Conservation (phyloP, 2,113 vertebrate species). For the Centrocercus urophasianus region DNA sequence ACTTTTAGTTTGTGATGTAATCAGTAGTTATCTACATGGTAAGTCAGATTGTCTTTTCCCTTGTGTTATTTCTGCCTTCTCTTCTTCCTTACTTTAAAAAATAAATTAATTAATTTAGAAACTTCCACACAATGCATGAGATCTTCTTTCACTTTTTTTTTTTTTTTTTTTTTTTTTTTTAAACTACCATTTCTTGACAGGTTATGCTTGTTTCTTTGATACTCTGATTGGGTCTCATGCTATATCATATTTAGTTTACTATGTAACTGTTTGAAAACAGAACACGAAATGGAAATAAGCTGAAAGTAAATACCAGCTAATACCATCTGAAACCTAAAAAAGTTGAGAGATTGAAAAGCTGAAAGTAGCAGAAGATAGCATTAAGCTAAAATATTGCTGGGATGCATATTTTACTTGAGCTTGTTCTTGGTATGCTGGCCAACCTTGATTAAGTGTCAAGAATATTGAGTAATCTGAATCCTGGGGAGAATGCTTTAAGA, state of each 20-base stretch:
- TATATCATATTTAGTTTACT: constrained; percentile 2
- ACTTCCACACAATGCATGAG: not conserved
- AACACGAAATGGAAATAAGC: not conserved
- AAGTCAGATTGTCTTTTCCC: not conserved
- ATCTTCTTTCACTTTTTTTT: not conserved
- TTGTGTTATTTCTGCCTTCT: not conserved
- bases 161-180: not conserved
- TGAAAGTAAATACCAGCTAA: constrained; percentile 27
- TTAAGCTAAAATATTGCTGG: constrained; percentile 57
- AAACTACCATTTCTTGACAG: constrained; percentile 14
- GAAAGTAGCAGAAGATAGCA: constrained; percentile 23
- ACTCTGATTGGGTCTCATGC: not conserved
- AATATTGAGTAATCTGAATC: constrained; percentile 68
- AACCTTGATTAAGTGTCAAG: constrained; percentile 73
- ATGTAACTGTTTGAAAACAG: not conserved
- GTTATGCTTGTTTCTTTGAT: constrained; percentile 1
- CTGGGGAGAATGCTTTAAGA: constrained; percentile 55
- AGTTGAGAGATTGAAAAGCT: constrained; percentile 20
- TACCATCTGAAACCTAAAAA: constrained; percentile 13
- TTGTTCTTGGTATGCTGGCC: constrained; percentile 36
- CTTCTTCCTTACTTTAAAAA: not conserved
- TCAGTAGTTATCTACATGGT: not conserved
- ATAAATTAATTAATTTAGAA: not conserved
- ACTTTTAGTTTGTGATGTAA: not conserved
- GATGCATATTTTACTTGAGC: constrained; percentile 53